Evolutionary conservation across 1,140 invertebrate species (phyloP).

Genomic region (Pomacea maculata): DNA sequence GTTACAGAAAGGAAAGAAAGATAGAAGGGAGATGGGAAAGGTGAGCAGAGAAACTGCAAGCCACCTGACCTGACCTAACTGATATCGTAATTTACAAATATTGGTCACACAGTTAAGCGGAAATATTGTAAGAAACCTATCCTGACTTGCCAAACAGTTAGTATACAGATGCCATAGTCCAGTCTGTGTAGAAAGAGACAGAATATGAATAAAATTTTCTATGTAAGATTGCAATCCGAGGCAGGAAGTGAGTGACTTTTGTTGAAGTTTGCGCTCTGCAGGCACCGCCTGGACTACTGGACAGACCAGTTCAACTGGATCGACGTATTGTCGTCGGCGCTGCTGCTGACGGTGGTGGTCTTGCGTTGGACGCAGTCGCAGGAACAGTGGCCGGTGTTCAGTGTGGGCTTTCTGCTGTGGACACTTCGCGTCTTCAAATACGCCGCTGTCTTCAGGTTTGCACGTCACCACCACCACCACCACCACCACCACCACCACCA

Average conservation of each 20-base stretch:
- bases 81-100: too few species aligned
- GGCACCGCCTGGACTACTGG: conserved; percentile 50
- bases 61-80: too few species aligned
- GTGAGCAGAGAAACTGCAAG: too few species aligned
- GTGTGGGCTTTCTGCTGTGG: conserved; percentile 48
- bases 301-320: conserved; percentile 51
- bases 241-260: neutral
- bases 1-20: too few species aligned
- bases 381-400: conserved; percentile 49
- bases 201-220: neutral
- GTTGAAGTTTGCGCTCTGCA: conserved; percentile 23
- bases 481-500: too few species aligned
- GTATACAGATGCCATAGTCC: neutral
- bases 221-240: neutral
- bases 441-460: conserved; percentile 50
- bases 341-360: conserved; percentile 39
- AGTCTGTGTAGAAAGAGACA: too few species aligned
- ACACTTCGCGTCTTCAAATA: conserved; percentile 51
- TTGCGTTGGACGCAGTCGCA: conserved; percentile 33
- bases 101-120: neutral
- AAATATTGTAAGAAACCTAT: neutral
- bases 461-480: too few species aligned
- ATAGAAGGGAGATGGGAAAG: too few species aligned
- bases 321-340: conserved; percentile 36
- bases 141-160: neutral